A percentile compares a stretch with the other conserved stretches of the same genome.
phyloP scores from a whole-genome alignment of 1,140 invertebrate genomes.

The Drosophila truncata region DNA sequence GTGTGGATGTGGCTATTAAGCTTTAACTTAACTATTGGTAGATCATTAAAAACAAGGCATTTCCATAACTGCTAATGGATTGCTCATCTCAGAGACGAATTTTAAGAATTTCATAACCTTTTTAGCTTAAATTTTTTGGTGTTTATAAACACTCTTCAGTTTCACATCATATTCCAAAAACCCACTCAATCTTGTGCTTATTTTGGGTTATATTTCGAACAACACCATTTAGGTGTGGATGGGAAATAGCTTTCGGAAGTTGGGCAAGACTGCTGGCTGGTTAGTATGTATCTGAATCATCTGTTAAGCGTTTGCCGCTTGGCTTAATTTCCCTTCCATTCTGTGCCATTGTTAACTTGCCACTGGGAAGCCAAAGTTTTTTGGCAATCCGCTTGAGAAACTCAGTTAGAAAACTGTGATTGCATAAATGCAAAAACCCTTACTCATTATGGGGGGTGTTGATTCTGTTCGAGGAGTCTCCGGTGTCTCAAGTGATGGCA shows the following conservation, averaged over 20 bases:
- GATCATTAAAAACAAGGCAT: slow-evolving; percentile 4
- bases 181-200: slow-evolving; percentile 21
- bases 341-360: slow-evolving; percentile 54
- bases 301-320: slow-evolving; percentile 45
- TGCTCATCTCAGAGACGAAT: not conserved
- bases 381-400: slow-evolving; percentile 10
- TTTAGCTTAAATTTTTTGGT: slow-evolving; percentile 11
- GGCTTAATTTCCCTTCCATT: slow-evolving; percentile 28
- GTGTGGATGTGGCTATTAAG: slow-evolving; percentile 33
- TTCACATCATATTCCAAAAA: slow-evolving; percentile 12
- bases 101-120: slow-evolving; percentile 23
- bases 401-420: slow-evolving; percentile 45
- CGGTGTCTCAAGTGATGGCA: slow-evolving; percentile 52
- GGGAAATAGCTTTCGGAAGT: slow-evolving; percentile 71
- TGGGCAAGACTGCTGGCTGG: slow-evolving; percentile 45
- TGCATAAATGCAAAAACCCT: slow-evolving; percentile 13
- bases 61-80: slow-evolving; percentile 9
- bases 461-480: slow-evolving; percentile 11
- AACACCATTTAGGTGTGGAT: slow-evolving; percentile 45
- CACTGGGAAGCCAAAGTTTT: not conserved
- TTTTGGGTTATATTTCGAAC: slow-evolving; percentile 7
- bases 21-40: slow-evolving; percentile 18
- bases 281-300: slow-evolving; percentile 49
- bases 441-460: slow-evolving; percentile 9
- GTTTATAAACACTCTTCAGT: slow-evolving; percentile 13